These are phyloP conservation scores for Erinaceus europaeus DNA, from an alignment of 2,113 vertebrate species.

Conservation along the genomic window DNA sequence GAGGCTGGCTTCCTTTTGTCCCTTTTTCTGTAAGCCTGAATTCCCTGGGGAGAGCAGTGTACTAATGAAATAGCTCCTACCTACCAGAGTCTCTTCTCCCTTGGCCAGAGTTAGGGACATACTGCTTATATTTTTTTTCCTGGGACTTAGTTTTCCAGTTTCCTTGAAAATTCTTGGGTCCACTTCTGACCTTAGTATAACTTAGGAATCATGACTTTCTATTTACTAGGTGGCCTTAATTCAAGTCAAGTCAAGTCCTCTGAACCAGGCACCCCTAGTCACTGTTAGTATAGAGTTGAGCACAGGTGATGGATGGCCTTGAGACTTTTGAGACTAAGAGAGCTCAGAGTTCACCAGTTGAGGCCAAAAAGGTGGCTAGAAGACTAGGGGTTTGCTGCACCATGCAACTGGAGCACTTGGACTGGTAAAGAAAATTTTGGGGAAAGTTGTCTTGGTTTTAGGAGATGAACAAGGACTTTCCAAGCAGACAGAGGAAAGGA, in stretches of 20 bases:
- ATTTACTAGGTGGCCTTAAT: background rate
- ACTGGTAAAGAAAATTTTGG: background rate
- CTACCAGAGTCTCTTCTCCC: background rate
- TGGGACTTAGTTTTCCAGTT: fast-evolving
- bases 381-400: background rate
- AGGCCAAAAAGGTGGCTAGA: background rate
- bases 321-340: background rate
- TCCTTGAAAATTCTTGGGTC: background rate
- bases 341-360: background rate
- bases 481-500: background rate
- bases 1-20: background rate
- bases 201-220: background rate
- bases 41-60: background rate
- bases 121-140: background rate
- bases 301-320: background rate
- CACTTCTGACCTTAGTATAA: background rate
- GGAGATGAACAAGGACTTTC: background rate
- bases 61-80: background rate
- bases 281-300: background rate
- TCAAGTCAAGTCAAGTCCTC: background rate
- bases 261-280: background rate
- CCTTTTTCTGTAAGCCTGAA: background rate
- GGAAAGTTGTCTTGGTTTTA: no score
- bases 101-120: background rate
- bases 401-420: background rate